Conservation (phyloP, 2,113 vertebrate species). For the Trematocara nigrifrons region DNA sequence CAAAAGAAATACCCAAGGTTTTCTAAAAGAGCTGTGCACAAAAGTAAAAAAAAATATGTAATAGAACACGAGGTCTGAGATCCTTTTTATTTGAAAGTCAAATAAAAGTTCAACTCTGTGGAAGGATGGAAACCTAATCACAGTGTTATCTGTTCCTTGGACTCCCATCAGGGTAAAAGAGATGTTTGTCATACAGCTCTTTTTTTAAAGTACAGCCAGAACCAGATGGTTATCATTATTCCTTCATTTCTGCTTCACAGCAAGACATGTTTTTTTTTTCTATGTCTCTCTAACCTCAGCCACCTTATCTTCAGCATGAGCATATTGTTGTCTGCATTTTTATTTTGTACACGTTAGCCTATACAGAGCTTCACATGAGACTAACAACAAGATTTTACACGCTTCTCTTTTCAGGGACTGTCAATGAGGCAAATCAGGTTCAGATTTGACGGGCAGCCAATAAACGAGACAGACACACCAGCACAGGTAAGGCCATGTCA, state of each 20-base stretch:
- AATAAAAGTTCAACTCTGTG: neutral
- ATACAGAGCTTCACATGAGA: neutral
- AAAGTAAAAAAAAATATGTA: neutral
- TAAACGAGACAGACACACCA: conserved; percentile 97
- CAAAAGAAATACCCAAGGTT: neutral
- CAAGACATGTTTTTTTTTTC: neutral
- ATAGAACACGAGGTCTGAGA: neutral
- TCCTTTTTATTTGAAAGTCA: conserved; percentile 5
- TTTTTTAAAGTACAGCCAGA: neutral
- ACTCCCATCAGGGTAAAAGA: neutral
- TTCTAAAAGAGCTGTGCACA: neutral
- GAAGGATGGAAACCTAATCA: neutral
- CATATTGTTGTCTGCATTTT: neutral
- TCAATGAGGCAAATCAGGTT: conserved; percentile 99
- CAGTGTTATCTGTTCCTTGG: neutral
- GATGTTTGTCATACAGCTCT: neutral
- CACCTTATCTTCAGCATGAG: neutral
- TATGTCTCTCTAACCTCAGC: neutral
- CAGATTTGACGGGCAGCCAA: conserved; percentile 98
- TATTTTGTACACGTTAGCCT: neutral
- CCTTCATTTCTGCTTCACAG: neutral
- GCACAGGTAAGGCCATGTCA: conserved; percentile 81
- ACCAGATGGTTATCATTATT: conserved; percentile 13
- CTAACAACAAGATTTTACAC: neutral
- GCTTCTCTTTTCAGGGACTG: conserved; percentile 80